These are phyloP conservation scores for Syrmaticus mikado DNA, from an alignment of 2,113 vertebrate genomes.

Conservation along the genomic window DNA sequence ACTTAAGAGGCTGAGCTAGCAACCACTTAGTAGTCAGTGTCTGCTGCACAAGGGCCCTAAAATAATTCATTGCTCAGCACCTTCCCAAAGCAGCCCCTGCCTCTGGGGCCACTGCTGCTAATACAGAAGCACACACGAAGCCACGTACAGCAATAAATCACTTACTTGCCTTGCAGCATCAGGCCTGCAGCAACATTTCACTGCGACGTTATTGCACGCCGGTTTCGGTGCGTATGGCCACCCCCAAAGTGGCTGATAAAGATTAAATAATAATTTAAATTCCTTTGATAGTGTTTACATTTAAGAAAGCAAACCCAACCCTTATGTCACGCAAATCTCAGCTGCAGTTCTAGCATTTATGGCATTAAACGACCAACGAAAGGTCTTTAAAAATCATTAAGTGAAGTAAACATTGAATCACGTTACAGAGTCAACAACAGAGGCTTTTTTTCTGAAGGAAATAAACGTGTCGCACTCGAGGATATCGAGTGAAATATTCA, in stretches of 20 bases:
- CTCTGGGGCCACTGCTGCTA: background rate
- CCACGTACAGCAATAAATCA: background rate
- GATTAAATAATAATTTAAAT: background rate
- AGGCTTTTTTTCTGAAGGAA: slow-evolving; percentile 47
- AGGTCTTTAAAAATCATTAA: slow-evolving; percentile 65
- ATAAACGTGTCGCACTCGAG: slow-evolving; percentile 1
- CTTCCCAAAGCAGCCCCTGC: background rate
- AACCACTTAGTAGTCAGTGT: background rate
- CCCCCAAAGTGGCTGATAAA: background rate
- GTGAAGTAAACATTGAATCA: slow-evolving; percentile 46
- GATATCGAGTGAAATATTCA: slow-evolving; percentile 58
- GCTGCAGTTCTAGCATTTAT: background rate
- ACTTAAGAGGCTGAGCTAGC: background rate
- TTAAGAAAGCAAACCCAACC: slow-evolving; percentile 14
- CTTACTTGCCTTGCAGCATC: background rate
- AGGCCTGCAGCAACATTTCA: background rate
- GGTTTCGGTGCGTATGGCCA: background rate
- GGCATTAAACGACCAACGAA: slow-evolving; percentile 20
- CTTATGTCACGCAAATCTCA: background rate
- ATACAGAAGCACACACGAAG: background rate
- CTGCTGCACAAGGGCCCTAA: background rate
- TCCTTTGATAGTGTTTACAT: background rate
- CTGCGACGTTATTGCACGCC: background rate
- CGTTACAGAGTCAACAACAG: slow-evolving; percentile 45
- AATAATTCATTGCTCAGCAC: background rate